Evolutionary conservation across 1,140 invertebrate species (phyloP).

Genomic region (Lordiphosa mommai): DNA sequence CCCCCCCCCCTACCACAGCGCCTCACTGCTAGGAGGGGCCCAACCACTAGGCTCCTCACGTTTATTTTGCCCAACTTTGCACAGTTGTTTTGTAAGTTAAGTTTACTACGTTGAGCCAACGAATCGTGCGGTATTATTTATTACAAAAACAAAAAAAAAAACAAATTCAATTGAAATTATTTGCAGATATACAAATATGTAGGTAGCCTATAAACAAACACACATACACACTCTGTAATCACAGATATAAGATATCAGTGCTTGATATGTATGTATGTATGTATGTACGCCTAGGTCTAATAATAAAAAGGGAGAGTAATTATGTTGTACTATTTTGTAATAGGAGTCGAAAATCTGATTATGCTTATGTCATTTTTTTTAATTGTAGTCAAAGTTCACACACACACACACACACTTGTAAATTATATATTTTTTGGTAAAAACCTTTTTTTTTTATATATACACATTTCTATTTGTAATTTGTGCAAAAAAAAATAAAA

Average conservation of each 20-base stretch:
- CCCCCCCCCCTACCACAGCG: conserved; percentile 25
- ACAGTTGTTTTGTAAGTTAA: conserved; percentile 73
- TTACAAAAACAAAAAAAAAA: conserved; percentile 38
- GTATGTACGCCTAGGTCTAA: conserved; percentile 26
- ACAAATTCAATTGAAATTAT: conserved; percentile 65
- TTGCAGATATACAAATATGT: conserved; percentile 61
- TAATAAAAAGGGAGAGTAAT: conserved; percentile 20
- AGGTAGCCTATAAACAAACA: conserved; percentile 50
- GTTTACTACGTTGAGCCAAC: conserved; percentile 68
- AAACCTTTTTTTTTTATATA: conserved; percentile 50
- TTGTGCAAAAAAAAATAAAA: conserved; percentile 54
- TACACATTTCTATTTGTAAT: conserved; percentile 63
- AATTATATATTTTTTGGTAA: conserved; percentile 55
- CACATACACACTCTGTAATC: conserved; percentile 36
- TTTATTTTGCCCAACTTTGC: conserved; percentile 59
- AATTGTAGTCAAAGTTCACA: conserved; percentile 43
- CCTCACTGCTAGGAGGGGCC: conserved; percentile 21
- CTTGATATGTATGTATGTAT: conserved; percentile 38
- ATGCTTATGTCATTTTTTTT: conserved; percentile 63
- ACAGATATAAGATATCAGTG: conserved; percentile 64
- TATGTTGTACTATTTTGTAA: conserved; percentile 39
- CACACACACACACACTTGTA: conserved; percentile 17
- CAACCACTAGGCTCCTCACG: conserved; percentile 7
- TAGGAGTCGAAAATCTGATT: conserved; percentile 56
- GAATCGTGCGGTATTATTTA: conserved; percentile 74